phyloP scores from a whole-genome alignment of 1,140 invertebrate species.

The Pantala flavescens region DNA sequence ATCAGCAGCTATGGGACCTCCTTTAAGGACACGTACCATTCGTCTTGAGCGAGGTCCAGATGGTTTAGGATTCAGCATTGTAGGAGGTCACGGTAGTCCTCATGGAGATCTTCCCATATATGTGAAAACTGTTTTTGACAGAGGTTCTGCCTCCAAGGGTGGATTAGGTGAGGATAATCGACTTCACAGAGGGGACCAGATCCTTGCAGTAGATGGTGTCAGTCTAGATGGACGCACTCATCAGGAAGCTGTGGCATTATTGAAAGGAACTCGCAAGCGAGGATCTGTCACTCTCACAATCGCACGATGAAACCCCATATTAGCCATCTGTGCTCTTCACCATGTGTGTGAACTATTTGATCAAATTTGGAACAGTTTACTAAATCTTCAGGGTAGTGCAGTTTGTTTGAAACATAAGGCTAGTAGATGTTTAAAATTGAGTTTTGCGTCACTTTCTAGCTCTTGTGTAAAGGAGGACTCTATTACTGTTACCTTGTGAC shows the following conservation, averaged over 20 bases:
- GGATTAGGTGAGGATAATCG: conserved; percentile 28
- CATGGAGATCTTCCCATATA: conserved; percentile 69
- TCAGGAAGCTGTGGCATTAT: conserved; percentile 47
- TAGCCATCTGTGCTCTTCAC: too few species aligned
- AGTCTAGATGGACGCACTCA: conserved; percentile 46
- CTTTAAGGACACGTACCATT: conserved; percentile 34
- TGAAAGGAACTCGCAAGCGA: conserved; percentile 43
- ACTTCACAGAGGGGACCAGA: conserved; percentile 43
- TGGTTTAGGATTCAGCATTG: conserved; percentile 68
- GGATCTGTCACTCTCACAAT: conserved; percentile 46
- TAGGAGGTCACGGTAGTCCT: conserved; percentile 65
- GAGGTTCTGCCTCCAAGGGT: conserved; percentile 58
- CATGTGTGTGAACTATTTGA: too few species aligned
- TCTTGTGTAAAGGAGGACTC: too few species aligned
- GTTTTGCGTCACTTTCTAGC: too few species aligned
- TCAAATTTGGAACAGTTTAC: too few species aligned
- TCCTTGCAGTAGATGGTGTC: conserved; percentile 43
- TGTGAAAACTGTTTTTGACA: conserved; percentile 70
- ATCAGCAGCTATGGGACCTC: conserved; percentile 11
- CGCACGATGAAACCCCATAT: not conserved
- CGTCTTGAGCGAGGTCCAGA: conserved; percentile 58
- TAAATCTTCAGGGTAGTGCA: too few species aligned
- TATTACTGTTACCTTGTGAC: too few species aligned
- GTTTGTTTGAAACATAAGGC: too few species aligned
- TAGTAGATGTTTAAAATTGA: too few species aligned